Evolutionary conservation across 2,113 vertebrate species (phyloP).

Genomic region (Thomomys bottae): DNA sequence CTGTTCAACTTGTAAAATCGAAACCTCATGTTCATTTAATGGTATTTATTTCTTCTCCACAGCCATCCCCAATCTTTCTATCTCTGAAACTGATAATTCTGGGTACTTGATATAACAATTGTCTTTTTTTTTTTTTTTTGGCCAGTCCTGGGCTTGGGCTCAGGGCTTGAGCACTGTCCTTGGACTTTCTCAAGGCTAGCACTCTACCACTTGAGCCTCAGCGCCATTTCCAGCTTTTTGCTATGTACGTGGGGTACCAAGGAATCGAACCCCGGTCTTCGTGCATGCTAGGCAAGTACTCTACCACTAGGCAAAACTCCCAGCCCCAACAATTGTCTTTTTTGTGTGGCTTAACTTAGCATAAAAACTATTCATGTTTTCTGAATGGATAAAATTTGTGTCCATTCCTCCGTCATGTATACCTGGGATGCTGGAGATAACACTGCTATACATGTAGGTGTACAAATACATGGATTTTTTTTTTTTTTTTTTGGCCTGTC

Average conservation of each 20-base stretch:
- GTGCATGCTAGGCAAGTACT: too few relatives aligned
- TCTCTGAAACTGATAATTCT: slow-evolving; percentile 16
- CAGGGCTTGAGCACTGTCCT: too few relatives aligned
- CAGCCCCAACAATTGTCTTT: not conserved
- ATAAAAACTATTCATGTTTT: not conserved
- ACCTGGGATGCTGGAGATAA: not conserved
- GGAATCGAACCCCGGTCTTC: too few relatives aligned
- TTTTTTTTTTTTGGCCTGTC: too few relatives aligned
- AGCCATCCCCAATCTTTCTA: not conserved
- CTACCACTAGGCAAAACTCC: too few relatives aligned
- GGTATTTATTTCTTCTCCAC: not conserved
- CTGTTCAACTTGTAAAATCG: slow-evolving; percentile 9
- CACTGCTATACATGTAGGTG: not conserved
- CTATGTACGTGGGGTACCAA: too few relatives aligned
- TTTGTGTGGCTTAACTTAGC: slow-evolving; percentile 16
- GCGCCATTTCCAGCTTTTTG: too few relatives aligned
- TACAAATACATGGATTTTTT: not conserved
- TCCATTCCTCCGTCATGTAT: not conserved
- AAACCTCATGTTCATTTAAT: not conserved
- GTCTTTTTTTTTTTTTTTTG: too few relatives aligned
- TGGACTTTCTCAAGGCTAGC: too few relatives aligned
- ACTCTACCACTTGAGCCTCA: too few relatives aligned
- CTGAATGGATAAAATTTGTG: slow-evolving; percentile 6
- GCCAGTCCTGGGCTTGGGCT: too few relatives aligned
- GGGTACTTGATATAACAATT: slow-evolving; percentile 1